Percentiles rank a stretch among this genome's conserved stretches.
These are phyloP conservation scores for Balanococcus diminutus DNA, from an alignment of 2,888 invertebrate genomes.

Conservation along the genomic window DNA sequence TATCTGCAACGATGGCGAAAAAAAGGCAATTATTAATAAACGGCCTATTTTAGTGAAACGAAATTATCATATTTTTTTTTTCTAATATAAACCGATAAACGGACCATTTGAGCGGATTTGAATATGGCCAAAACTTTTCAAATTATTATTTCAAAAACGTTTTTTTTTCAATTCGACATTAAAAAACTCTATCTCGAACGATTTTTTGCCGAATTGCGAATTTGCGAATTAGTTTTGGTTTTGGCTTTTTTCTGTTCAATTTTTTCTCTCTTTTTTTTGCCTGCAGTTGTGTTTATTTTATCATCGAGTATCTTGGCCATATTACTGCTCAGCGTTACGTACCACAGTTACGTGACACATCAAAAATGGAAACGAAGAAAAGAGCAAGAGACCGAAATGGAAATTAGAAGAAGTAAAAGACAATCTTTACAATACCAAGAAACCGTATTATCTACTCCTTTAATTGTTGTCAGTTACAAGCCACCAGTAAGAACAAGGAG, in stretches of 20 bases:
- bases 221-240: background rate
- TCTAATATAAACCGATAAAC: conserved; percentile 3
- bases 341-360: conserved; percentile 78
- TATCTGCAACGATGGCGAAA: background rate
- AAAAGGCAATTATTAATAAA: conserved; percentile 7
- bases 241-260: background rate
- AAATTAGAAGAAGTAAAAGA: conserved; percentile 75
- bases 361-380: conserved; percentile 74
- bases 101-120: background rate
- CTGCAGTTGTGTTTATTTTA: conserved; percentile 76
- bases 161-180: background rate
- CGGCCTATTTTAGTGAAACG: background rate
- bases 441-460: conserved; percentile 61
- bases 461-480: conserved; percentile 47
- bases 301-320: conserved; percentile 76
- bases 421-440: conserved; percentile 74
- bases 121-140: background rate
- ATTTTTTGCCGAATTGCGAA: background rate
- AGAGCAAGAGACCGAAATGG: conserved; percentile 78
- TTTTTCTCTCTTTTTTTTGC: background rate
- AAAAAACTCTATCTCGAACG: background rate
- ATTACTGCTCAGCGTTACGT: conserved; percentile 71
- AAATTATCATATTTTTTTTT: conserved; percentile 2
- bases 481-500: background rate
- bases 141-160: background rate